phyloP scores from a whole-genome alignment of 2,797 vertebrate genomes.

The Astyanax mexicanus region DNA sequence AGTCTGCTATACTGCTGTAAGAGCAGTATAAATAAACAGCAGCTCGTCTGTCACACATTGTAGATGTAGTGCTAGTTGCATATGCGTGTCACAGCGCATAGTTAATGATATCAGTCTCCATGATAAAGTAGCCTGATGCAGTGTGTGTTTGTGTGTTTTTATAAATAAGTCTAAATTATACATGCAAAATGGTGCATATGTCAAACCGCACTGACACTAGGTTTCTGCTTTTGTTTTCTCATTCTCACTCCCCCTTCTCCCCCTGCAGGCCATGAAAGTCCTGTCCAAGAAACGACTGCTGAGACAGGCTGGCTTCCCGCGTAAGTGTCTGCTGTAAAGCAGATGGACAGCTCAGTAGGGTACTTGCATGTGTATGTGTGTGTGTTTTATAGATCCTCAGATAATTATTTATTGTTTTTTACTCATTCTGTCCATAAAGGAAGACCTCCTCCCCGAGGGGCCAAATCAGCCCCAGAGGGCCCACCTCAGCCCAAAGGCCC shows the following conservation, averaged over 20 bases:
- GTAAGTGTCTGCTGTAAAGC: slow-evolving; percentile 82
- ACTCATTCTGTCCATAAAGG: slow-evolving; percentile 73
- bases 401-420: slow-evolving; percentile 16
- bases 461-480: slow-evolving; percentile 81
- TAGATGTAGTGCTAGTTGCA: slow-evolving; percentile 1
- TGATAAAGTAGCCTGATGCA: not conserved
- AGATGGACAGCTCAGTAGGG: slow-evolving; percentile 64
- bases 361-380: slow-evolving; percentile 39
- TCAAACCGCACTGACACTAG: slow-evolving; percentile 47
- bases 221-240: slow-evolving; percentile 49
- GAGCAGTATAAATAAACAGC: not conserved
- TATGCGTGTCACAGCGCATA: not conserved
- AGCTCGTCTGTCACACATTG: not conserved
- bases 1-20: not conserved
- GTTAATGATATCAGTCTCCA: not conserved
- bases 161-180: not conserved
- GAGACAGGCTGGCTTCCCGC: slow-evolving; percentile 96
- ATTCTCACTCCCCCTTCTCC: slow-evolving; percentile 43
- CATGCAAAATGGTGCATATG: slow-evolving; percentile 45
- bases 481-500: slow-evolving; percentile 89
- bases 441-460: slow-evolving; percentile 91
- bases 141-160: not conserved
- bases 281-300: slow-evolving; percentile 97
- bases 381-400: slow-evolving; percentile 6
- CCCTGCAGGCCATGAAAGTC: slow-evolving; percentile 95